Evolutionary conservation across 2,888 invertebrate genomes (phyloP), one percentile per base, ranked within the genome.

Genomic region (Drosophila meridiana): DNA sequence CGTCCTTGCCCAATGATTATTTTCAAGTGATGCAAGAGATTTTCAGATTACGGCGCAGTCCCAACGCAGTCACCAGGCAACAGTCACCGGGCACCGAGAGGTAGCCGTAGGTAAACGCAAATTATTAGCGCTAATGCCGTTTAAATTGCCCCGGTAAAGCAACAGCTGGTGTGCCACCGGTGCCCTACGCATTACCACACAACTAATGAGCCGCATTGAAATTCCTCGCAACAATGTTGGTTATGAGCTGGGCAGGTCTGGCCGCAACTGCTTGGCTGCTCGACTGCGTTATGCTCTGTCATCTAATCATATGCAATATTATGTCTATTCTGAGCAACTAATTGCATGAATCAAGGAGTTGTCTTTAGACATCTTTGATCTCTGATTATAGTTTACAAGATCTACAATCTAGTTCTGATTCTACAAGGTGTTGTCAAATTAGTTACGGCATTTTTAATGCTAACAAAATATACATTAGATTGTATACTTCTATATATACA

Each of bases 1-100:
- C 86, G 88, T 84, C 83, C 90, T 89, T 84, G 83, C 66, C 67
- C 82, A 63, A 83, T 69, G 76, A 80, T 72, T 53, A 64, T 69
- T 70, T 64, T 70, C 74, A 72, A 82, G 78, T 78, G 82, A 73
- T 73, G 67, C 69, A 78, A 82, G 79, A 79, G 79, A 82, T 69
- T 65, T 72, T 38, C 48, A 68, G 78, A 87, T 81, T 77, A 65
- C 47, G 48, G n/a, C 55, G 55, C 58, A 42, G 57, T 6, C 30
- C 30, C 42, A 32, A 56, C 30, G 42, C 56, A 56, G 26, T 3
- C 53, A 52, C 11, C 52, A 34, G 52, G 34, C 53, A 53, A 1
- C 52, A 11, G 28, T 1, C 30, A 26, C 3, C n/a, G n/a, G 42
- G 2, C 42, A 9, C 4, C n/a, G 20, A 20, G 20, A 45, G 28